phyloP scores from a whole-genome alignment of 2,113 vertebrate species.

The Zapus hudsonius region DNA sequence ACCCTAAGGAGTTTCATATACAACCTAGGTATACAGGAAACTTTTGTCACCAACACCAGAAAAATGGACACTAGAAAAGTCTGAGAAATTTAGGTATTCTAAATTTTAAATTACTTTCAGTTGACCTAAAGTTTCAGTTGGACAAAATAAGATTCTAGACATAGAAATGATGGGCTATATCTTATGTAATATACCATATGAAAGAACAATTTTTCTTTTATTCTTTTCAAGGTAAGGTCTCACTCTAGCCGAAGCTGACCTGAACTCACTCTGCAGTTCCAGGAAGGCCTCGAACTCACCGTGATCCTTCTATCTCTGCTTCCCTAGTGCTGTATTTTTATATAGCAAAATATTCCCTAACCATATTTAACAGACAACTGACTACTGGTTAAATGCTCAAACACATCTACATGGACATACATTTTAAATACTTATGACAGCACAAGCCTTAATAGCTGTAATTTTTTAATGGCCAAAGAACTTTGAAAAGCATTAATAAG shows the following conservation, averaged over 20 bases:
- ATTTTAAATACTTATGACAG: conserved; percentile 37
- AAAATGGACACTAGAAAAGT: background rate
- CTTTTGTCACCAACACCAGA: background rate
- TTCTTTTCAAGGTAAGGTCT: no score
- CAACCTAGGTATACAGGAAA: background rate
- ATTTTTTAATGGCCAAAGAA: conserved; percentile 24
- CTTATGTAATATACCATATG: no score
- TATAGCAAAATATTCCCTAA: conserved; percentile 9
- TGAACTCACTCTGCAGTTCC: no score
- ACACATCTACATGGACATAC: background rate
- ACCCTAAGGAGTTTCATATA: background rate
- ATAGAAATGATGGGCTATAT: background rate
- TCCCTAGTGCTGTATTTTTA: background rate
- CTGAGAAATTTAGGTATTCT: background rate
- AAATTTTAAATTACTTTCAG: conserved; percentile 12
- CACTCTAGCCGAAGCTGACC: no score
- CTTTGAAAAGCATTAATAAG: conserved; percentile 38
- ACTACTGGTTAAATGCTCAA: background rate
- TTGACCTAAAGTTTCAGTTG: background rate
- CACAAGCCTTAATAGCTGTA: conserved; percentile 49
- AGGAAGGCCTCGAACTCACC: no score
- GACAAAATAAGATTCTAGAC: background rate
- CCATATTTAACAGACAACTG: background rate
- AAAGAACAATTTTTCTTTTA: no score
- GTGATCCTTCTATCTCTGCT: no score